phyloP scores from a whole-genome alignment of 1,140 invertebrate genomes.

The Rhopalosiphum maidis region DNA sequence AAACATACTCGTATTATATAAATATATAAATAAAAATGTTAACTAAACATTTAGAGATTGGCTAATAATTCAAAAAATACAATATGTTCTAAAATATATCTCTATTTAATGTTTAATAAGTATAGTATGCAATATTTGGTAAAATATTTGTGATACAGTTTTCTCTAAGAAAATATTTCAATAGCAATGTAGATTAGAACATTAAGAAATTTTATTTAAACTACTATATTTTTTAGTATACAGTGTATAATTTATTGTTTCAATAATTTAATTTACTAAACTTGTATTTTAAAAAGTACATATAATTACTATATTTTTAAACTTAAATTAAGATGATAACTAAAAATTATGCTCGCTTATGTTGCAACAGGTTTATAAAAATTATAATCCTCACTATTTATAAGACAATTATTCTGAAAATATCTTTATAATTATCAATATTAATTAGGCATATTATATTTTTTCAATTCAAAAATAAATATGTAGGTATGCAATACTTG shows the following conservation, averaged over 20 bases:
- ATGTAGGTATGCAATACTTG: background rate
- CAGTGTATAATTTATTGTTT: background rate
- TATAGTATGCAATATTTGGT: background rate
- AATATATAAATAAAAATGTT: background rate
- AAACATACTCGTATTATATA: background rate
- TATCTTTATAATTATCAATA: background rate
- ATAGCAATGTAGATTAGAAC: background rate
- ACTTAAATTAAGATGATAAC: background rate
- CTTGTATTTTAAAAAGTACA: background rate
- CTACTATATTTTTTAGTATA: background rate
- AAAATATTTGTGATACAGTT: background rate
- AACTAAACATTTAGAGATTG: background rate
- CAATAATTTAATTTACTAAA: background rate
- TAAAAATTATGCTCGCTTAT: background rate
- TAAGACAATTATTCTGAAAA: background rate
- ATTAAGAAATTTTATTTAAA: background rate
- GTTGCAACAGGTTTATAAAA: background rate
- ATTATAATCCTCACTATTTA: background rate
- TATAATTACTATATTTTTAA: background rate
- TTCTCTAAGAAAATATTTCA: background rate
- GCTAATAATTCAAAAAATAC: background rate
- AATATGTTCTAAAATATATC: too few relatives aligned
- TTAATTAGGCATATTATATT: background rate
- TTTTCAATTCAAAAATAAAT: background rate
- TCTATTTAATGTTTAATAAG: background rate